Conservation (phyloP, 2,797 vertebrate genomes). For the Acrossocheilus fasciatus region DNA sequence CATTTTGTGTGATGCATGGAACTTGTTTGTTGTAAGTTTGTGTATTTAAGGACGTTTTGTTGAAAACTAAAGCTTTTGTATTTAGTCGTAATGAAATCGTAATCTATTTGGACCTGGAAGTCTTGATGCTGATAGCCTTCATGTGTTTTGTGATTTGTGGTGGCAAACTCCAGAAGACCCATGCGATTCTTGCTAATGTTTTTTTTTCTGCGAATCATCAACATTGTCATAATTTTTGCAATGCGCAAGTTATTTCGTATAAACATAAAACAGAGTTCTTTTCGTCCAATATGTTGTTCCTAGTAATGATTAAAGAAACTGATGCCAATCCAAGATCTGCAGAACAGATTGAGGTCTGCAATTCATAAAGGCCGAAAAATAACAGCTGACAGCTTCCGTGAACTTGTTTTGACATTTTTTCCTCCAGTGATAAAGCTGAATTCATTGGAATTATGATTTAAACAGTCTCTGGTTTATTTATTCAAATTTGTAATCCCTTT, state of each 20-base stretch:
- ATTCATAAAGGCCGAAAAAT: slow-evolving; percentile 32
- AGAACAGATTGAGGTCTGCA: slow-evolving; percentile 40
- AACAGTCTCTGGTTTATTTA: background rate
- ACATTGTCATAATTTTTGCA: background rate
- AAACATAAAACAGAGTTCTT: slow-evolving; percentile 2
- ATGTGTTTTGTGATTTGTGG: background rate
- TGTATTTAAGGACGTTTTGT: background rate
- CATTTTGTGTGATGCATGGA: background rate
- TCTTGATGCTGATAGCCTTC: background rate
- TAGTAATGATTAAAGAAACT: slow-evolving; percentile 17
- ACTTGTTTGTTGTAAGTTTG: background rate
- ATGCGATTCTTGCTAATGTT: background rate
- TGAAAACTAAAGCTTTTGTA: background rate
- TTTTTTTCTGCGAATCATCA: background rate
- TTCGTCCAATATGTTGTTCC: background rate
- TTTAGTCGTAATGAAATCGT: background rate
- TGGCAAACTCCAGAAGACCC: background rate
- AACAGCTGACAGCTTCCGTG: slow-evolving; percentile 21
- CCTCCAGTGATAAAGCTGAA: background rate
- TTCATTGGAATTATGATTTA: slow-evolving; percentile 4
- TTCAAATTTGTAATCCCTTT: too few species aligned
- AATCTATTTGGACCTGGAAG: background rate
- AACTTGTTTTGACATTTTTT: slow-evolving; percentile 25
- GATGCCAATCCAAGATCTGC: background rate
- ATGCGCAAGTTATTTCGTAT: background rate